Percentiles rank a stretch among this genome's conserved stretches.
phyloP scores from a whole-genome alignment of 2,888 invertebrate genomes.

The Drosophila yooni region DNA sequence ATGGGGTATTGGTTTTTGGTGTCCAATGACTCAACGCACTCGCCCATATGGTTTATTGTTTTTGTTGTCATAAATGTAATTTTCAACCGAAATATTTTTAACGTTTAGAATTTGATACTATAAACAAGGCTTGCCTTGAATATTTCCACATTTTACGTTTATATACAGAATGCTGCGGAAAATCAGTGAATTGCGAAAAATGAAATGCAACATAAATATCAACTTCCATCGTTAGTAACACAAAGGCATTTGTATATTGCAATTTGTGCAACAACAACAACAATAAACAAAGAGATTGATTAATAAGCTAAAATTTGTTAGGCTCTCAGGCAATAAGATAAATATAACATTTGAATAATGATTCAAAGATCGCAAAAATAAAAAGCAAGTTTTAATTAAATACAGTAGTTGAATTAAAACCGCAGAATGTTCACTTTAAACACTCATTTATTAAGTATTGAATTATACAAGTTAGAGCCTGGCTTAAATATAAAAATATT shows the following conservation, averaged over 20 bases:
- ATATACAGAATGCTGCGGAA: background rate
- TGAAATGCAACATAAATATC: background rate
- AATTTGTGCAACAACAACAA: background rate
- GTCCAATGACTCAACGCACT: background rate
- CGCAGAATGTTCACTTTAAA: conserved; percentile 7
- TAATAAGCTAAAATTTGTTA: background rate
- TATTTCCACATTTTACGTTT: background rate
- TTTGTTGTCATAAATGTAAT: conserved; percentile 30
- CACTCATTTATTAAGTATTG: conserved; percentile 15
- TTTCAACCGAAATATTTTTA: conserved; percentile 17
- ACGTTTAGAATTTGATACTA: conserved; percentile 3
- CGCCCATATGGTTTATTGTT: background rate
- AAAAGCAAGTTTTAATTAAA: background rate
- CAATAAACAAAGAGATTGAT: background rate
- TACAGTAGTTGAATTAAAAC: background rate
- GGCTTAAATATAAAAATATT: conserved; percentile 4
- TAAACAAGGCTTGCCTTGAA: conserved; percentile 18
- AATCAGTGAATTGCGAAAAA: background rate
- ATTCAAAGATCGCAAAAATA: background rate
- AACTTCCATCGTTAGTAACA: background rate
- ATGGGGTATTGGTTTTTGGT: conserved; percentile 41
- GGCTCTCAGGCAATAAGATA: background rate
- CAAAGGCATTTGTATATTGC: background rate
- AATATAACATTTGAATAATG: background rate
- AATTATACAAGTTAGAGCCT: background rate